Evolutionary conservation across 2,888 invertebrate species (phyloP), one percentile per base, ranked within the genome.

Genomic region (Platycheirus albimanus): DNA sequence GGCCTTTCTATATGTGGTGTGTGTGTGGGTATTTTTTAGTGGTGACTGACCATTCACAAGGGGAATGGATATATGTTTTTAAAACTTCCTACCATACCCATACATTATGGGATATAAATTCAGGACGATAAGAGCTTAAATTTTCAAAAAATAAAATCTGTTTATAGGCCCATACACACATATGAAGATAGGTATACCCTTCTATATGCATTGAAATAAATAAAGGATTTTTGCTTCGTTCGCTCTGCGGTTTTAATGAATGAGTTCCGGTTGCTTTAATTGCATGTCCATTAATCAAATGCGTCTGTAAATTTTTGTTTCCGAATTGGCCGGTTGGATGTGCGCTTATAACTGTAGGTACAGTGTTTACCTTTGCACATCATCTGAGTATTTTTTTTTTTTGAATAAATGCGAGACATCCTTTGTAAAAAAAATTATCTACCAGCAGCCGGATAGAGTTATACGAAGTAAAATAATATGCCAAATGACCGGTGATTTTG

Each of bases 171-270:
- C 17, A 15, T 15, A 43, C 43, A 41, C 41, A 5, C 41, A 41
- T 15, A 41, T 8, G 15, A 17, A 1, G 13, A n/a, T 41, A 3
- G 4, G n/a, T 41, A 5, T 1, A 41, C 4, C 5, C 7, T 49
- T 45, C 2, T 45, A 33, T 8, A 17, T 6, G n/a, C 15, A 38
- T 56, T 56, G 13, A 56, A 63, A n/a, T n/a, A 45, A 30, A 56
- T 20, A 64, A n/a, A 38, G 19, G 36, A 54, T 47, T 54, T 61
- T 52, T 38, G 28, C 24, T 13, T 66, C 67, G 58, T 52, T 52
- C 66, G 51, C 41, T 63, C 43, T 64, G 80, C 38, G 74, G 80
- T 70, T 70, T 69, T 70, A 56, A 75, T 74, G 69, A 70, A 58
- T 70, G 64, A 7, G 7, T 17, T 24, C 64, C 43, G 64, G 58